phyloP scores from a whole-genome alignment of 2,113 vertebrate species.

The Ctenomys sociabilis region DNA sequence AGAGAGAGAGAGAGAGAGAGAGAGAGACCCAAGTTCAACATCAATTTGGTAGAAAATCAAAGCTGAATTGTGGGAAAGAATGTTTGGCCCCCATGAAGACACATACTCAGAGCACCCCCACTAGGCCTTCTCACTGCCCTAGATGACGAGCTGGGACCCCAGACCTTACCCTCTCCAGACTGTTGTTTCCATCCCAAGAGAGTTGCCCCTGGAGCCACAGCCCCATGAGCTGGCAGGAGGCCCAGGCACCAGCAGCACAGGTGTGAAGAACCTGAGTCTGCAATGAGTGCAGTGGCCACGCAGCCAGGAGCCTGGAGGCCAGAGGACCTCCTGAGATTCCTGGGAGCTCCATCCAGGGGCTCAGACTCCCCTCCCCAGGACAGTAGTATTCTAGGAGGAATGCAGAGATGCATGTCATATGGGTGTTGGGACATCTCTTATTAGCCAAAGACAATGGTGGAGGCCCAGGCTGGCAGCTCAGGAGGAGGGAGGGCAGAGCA shows the following conservation, averaged over 20 bases:
- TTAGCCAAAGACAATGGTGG: neutral
- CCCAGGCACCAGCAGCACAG: neutral
- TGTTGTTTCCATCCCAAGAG: neutral
- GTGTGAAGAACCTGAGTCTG: neutral
- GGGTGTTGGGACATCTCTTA: too few species aligned
- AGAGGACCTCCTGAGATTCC: neutral
- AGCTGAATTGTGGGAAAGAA: neutral
- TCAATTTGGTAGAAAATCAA: neutral
- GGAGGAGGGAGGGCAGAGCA: neutral
- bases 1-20: neutral
- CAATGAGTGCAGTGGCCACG: fast-evolving
- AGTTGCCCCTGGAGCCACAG: neutral
- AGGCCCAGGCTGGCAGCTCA: neutral
- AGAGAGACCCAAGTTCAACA: neutral
- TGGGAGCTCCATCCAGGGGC: neutral
- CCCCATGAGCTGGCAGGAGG: neutral
- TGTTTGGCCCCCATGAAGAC: neutral
- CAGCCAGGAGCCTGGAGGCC: too few species aligned
- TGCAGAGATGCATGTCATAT: neutral
- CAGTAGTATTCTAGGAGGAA: neutral
- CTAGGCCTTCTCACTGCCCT: neutral
- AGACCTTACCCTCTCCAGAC: neutral
- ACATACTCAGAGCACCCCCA: neutral
- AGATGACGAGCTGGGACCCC: neutral
- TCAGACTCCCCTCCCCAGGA: neutral